These are phyloP conservation scores for Montipora cactus DNA, from an alignment of 64 coral and sea anemone species.

Conservation along the genomic window DNA sequence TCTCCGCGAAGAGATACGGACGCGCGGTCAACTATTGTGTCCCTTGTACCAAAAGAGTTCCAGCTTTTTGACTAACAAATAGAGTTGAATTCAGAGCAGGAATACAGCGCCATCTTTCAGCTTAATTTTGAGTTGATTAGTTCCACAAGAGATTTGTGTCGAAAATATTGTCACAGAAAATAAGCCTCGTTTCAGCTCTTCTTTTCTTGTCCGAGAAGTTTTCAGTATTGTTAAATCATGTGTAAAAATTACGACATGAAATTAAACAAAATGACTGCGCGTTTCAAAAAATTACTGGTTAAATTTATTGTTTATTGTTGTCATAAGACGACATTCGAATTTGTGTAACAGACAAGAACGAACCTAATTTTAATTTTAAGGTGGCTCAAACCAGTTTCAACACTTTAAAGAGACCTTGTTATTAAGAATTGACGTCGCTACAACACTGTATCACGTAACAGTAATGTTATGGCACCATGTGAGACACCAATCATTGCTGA, in stretches of 20 bases:
- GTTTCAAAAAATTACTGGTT: neutral
- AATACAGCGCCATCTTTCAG: constrained; percentile 20
- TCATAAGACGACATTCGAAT: neutral
- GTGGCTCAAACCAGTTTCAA: too few species aligned
- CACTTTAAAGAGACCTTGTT: too few species aligned
- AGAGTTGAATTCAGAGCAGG: neutral
- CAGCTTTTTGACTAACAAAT: constrained; percentile 15
- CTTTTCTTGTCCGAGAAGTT: neutral
- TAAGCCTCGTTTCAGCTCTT: neutral
- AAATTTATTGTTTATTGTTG: neutral
- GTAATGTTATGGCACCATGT: too few species aligned
- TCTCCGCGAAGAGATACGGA: constrained; percentile 23
- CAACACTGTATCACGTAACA: too few species aligned
- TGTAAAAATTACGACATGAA: neutral
- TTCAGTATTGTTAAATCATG: neutral
- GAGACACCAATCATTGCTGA: too few species aligned
- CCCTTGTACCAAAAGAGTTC: constrained; percentile 30
- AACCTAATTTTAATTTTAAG: too few species aligned
- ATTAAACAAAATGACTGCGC: neutral
- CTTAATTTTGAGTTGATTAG: neutral
- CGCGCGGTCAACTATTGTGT: constrained; percentile 49
- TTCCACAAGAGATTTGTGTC: neutral
- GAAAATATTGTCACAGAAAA: neutral
- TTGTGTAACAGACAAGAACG: neutral
- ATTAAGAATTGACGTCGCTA: too few species aligned